Conservation (phyloP, 2,113 vertebrate species). For the Leptobrachium ailaonicum region DNA sequence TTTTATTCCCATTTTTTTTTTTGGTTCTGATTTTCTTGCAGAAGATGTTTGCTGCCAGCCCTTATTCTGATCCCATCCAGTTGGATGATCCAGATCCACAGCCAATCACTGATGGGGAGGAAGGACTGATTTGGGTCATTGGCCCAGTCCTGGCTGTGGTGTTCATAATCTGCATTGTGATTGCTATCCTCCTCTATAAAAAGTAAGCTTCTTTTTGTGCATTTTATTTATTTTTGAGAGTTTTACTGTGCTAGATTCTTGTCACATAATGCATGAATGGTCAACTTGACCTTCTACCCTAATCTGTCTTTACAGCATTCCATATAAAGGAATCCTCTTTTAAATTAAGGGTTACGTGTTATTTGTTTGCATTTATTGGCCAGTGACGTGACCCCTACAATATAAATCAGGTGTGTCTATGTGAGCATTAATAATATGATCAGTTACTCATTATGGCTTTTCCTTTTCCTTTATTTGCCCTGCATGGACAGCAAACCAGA, state of each 20-base stretch:
- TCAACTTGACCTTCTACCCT: not conserved
- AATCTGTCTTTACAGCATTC: no score
- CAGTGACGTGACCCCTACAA: not conserved
- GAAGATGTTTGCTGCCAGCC: slow-evolving; percentile 90
- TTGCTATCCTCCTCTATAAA: slow-evolving; percentile 96
- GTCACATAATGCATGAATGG: not conserved
- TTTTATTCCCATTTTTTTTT: no score
- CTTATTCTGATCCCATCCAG: slow-evolving; percentile 86
- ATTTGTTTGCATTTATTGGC: not conserved
- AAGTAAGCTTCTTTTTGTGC: slow-evolving; percentile 78
- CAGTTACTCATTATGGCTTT: slow-evolving; percentile 5
- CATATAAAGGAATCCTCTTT: not conserved
- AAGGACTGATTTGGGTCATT: slow-evolving; percentile 98
- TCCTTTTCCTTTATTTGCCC: slow-evolving; percentile 67
- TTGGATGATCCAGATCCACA: slow-evolving; percentile 79
- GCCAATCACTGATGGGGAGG: slow-evolving; percentile 85
- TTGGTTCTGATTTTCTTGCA: slow-evolving; percentile 51
- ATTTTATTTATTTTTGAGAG: not conserved
- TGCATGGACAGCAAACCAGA: slow-evolving; percentile 92
- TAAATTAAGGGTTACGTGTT: not conserved
- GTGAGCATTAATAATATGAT: not conserved
- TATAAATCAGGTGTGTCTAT: not conserved
- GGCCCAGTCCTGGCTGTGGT: slow-evolving; percentile 94
- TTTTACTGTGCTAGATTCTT: not conserved
- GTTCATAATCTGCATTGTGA: slow-evolving; percentile 98